phyloP scores from a whole-genome alignment of 2,888 invertebrate genomes.

The Ichneumon xanthorius region DNA sequence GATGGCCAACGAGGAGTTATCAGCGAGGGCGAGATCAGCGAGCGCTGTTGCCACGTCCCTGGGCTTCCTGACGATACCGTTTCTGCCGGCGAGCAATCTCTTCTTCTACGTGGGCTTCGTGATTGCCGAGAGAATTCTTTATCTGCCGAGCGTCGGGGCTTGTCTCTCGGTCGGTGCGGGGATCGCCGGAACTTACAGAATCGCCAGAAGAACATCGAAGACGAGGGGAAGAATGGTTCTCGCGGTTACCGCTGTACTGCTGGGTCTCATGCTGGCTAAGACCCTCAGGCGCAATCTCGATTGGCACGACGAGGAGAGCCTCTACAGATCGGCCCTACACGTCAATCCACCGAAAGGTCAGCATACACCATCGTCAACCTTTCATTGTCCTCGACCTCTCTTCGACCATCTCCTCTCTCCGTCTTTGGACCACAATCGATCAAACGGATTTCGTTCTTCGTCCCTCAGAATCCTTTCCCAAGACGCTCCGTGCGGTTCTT shows the following conservation, averaged over 20 bases:
- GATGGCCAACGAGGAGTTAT: conserved; percentile 63
- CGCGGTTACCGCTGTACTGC: conserved; percentile 86
- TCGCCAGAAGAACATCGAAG: conserved; percentile 84
- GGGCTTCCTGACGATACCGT: conserved; percentile 94
- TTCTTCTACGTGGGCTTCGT: conserved; percentile 99
- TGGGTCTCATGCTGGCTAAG: conserved; percentile 89
- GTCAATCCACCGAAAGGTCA: conserved; percentile 99
- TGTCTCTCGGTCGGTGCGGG: conserved; percentile 93
- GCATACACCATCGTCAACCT: conserved; percentile 67
- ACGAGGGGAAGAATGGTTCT: conserved; percentile 79
- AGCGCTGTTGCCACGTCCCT: conserved; percentile 88
- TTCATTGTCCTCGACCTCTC: not conserved
- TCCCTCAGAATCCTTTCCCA: not conserved
- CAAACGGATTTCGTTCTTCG: not conserved
- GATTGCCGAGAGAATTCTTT: conserved; percentile 97
- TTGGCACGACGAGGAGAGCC: conserved; percentile 96
- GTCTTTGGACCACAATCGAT: not conserved
- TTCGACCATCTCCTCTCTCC: not conserved
- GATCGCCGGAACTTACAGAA: conserved; percentile 80
- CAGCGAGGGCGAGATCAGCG: conserved; percentile 79
- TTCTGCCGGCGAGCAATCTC: conserved; percentile 97
- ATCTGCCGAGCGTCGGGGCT: conserved; percentile 98
- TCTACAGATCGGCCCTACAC: conserved; percentile 95
- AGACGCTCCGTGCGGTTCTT: not conserved
- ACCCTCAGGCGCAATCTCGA: conserved; percentile 94